Evolutionary conservation across 1,140 invertebrate genomes (phyloP).

Genomic region (Brachionus asplanchnoidis): DNA sequence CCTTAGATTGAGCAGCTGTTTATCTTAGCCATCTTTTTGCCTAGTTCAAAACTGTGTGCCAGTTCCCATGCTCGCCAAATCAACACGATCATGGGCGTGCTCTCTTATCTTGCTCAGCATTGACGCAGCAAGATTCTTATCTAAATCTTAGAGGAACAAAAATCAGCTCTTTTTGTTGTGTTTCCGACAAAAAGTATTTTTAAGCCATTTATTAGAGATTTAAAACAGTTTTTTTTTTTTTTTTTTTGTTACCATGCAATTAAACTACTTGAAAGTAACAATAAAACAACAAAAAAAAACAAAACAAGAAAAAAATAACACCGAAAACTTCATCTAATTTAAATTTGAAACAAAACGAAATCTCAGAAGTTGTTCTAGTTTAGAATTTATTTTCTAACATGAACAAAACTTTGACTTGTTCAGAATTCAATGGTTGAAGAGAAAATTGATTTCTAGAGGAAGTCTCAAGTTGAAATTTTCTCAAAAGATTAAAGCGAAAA

Average conservation of each 20-base stretch:
- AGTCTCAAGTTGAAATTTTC: not conserved
- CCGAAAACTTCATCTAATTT: not conserved
- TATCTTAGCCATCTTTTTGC: not conserved
- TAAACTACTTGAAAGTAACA: conserved; percentile 22
- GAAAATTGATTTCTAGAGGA: not conserved
- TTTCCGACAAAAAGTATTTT: not conserved
- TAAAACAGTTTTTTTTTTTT: not conserved
- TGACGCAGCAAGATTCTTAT: not conserved
- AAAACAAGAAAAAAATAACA: not conserved
- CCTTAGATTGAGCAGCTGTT: not conserved
- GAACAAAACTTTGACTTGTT: not conserved
- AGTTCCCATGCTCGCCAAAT: not conserved
- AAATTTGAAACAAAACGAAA: not conserved
- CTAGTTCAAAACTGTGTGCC: not conserved
- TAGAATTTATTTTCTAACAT: not conserved
- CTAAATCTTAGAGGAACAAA: not conserved
- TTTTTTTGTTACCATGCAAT: conserved; percentile 15
- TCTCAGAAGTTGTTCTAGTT: not conserved
- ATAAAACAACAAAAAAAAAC: too few relatives aligned
- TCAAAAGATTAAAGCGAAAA: not conserved
- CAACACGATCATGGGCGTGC: not conserved
- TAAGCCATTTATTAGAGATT: not conserved
- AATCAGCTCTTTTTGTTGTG: not conserved
- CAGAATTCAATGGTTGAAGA: not conserved
- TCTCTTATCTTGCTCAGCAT: not conserved